Conservation (phyloP, 2,888 invertebrate genomes). For the Unio pictorum region DNA sequence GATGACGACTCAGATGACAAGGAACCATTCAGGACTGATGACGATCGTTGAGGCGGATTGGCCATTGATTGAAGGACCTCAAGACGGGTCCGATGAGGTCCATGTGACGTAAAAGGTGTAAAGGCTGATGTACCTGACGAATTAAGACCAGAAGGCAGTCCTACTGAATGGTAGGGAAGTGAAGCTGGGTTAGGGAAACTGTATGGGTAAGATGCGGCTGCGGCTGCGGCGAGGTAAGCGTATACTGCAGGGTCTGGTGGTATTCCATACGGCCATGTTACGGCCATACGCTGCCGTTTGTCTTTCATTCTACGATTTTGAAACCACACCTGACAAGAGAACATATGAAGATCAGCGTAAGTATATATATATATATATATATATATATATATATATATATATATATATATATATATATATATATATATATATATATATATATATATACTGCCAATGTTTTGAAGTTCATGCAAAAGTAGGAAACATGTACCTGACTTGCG, state of each 20-base stretch:
- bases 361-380: too few species aligned
- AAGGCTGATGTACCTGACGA: constrained; percentile 37
- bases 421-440: too few species aligned
- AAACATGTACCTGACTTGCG: too few species aligned
- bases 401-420: too few species aligned
- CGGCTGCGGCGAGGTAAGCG: constrained; percentile 88
- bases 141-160: constrained; percentile 26
- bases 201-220: constrained; percentile 71
- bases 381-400: too few species aligned
- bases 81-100: constrained; percentile 33
- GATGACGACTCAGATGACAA: constrained; percentile 16
- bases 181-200: constrained; percentile 40
- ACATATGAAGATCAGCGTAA: background rate
- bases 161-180: constrained; percentile 28
- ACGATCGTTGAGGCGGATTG: constrained; percentile 7
- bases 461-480: too few species aligned
- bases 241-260: constrained; percentile 91
- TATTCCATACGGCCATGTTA: constrained; percentile 90
- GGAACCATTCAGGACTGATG: constrained; percentile 27
- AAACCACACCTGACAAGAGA: constrained; percentile 81
- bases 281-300: constrained; percentile 93
- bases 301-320: constrained; percentile 98
- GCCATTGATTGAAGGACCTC: constrained; percentile 27
- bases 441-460: too few species aligned
- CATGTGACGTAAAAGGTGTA: constrained; percentile 33